Evolutionary conservation across 2,888 invertebrate genomes (phyloP).

Genomic region (Siphlonurus alternatus): DNA sequence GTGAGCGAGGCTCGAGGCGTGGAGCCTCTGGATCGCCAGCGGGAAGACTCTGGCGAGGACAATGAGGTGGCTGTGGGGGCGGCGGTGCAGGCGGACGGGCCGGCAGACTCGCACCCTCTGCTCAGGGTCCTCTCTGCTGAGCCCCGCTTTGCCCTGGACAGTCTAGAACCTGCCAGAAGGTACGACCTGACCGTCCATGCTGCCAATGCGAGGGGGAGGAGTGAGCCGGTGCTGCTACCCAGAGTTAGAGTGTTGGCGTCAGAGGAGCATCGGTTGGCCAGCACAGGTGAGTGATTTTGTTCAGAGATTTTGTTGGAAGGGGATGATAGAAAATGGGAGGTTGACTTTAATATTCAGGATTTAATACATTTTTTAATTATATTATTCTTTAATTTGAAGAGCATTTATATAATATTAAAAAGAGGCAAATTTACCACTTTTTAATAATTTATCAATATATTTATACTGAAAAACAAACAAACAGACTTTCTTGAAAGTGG

Average conservation of each 20-base stretch:
- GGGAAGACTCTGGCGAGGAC: constrained; percentile 1
- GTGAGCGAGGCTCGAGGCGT: constrained; percentile 27
- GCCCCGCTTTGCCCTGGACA: constrained; percentile 55
- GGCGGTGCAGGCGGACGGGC: not conserved
- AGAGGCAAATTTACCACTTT: too few relatives aligned
- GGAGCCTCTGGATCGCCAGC: constrained; percentile 11
- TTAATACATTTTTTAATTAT: too few relatives aligned
- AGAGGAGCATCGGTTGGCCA: constrained; percentile 17
- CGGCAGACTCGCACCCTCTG: constrained; percentile 30
- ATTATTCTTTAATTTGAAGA: too few relatives aligned
- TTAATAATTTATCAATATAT: too few relatives aligned
- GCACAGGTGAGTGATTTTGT: constrained; percentile 10
- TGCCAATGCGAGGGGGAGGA: constrained; percentile 64
- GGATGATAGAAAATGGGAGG: too few relatives aligned
- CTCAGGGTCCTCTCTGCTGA: constrained; percentile 43
- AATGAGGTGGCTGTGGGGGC: constrained; percentile 11
- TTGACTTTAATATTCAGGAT: too few relatives aligned
- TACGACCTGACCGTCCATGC: constrained; percentile 69
- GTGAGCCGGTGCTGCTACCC: constrained; percentile 51
- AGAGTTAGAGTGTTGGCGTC: constrained; percentile 32
- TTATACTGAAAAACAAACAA: too few relatives aligned
- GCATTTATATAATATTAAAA: too few relatives aligned
- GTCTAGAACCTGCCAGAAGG: constrained; percentile 54
- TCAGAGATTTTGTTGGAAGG: not conserved
- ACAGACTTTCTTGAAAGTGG: too few relatives aligned